phyloP scores from a whole-genome alignment of 2,888 invertebrate genomes.

The Helleia helle region DNA sequence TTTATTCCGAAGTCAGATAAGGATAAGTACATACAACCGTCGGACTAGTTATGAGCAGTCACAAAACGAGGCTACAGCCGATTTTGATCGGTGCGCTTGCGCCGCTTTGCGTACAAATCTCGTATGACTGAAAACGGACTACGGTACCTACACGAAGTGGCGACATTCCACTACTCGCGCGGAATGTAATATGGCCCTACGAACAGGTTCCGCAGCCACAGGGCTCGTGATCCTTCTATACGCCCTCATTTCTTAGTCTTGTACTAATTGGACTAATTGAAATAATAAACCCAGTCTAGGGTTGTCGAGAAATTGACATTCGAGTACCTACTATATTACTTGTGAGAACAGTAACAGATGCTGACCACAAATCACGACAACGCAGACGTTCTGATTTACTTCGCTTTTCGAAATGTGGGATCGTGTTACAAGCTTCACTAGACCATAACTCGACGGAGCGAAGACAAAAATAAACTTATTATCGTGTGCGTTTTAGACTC shows the following conservation, averaged over 20 bases:
- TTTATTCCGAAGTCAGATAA: constrained; percentile 4
- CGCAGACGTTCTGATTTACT: constrained; percentile 57
- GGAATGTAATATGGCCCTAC: constrained; percentile 61
- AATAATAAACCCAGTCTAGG: constrained; percentile 42
- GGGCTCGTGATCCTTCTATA: constrained; percentile 43
- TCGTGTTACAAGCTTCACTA: constrained; percentile 70
- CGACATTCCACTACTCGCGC: constrained; percentile 62
- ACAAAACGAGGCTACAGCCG: constrained; percentile 42
- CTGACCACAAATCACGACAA: constrained; percentile 62
- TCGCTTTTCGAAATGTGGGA: constrained; percentile 62
- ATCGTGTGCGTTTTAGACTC: constrained; percentile 67
- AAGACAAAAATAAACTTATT: constrained; percentile 74
- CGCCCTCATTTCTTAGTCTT: constrained; percentile 36
- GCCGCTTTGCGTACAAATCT: constrained; percentile 58
- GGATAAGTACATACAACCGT: constrained; percentile 50
- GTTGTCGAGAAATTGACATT: constrained; percentile 27
- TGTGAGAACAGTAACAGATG: constrained; percentile 40
- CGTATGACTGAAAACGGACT: constrained; percentile 53
- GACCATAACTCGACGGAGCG: constrained; percentile 71
- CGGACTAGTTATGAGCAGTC: constrained; percentile 48
- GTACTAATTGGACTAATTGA: constrained; percentile 19
- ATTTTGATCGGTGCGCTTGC: constrained; percentile 43
- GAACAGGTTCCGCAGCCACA: constrained; percentile 52
- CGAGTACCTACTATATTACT: constrained; percentile 6
- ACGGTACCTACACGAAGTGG: constrained; percentile 59